phyloP scores from a whole-genome alignment of 1,140 invertebrate genomes.

The Holotrichia oblita region DNA sequence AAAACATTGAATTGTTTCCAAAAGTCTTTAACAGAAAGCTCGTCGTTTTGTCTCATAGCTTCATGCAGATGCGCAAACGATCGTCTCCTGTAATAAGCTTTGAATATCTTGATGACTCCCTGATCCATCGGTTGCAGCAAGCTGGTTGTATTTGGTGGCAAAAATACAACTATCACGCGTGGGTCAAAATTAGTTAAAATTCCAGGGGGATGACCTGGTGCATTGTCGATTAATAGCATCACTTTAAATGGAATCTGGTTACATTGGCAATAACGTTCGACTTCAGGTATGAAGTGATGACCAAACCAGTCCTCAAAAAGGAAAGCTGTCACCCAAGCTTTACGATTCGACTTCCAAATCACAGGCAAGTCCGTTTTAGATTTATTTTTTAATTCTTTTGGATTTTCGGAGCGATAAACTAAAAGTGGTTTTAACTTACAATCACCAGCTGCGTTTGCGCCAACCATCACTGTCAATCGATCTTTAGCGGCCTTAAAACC shows the following conservation, averaged over 20 bases:
- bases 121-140: background rate
- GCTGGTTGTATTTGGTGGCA: background rate
- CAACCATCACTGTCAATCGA: background rate
- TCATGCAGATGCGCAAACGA: constrained; percentile 23
- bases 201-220: background rate
- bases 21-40: constrained; percentile 5
- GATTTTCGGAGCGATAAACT: background rate
- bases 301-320: background rate
- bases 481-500: background rate
- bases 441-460: background rate
- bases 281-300: background rate
- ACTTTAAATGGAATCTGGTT: background rate
- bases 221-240: too few relatives aligned
- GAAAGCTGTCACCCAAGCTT: background rate
- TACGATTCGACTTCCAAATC: too few relatives aligned
- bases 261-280: background rate
- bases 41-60: too few relatives aligned
- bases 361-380: background rate
- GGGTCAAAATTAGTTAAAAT: background rate
- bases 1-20: constrained; percentile 39
- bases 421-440: background rate
- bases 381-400: background rate
- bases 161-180: background rate
- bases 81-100: background rate
- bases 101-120: background rate